Conservation (phyloP, 2,888 invertebrate genomes). For the Meliscaeva auricollis region DNA sequence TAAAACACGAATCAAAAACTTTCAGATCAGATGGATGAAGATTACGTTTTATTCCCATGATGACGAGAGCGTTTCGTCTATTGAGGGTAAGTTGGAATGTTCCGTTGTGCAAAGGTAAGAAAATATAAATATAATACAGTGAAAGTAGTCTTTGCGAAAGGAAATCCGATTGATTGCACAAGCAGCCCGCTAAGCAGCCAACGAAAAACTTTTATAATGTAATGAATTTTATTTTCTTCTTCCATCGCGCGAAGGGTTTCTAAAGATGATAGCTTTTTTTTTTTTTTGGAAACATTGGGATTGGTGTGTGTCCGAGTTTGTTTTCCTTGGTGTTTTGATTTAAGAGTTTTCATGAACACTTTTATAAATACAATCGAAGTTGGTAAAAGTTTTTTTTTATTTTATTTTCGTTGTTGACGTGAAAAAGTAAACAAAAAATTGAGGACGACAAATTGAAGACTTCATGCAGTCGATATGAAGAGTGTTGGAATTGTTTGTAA, state of each 20-base stretch:
- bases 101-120: background rate
- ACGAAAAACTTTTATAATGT: conserved; percentile 56
- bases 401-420: background rate
- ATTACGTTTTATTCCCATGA: conserved; percentile 67
- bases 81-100: conserved; percentile 46
- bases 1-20: conserved; percentile 50
- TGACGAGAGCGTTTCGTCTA: conserved; percentile 17
- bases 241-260: conserved; percentile 1
- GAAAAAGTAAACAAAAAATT: background rate
- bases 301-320: background rate
- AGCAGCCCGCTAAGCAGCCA: conserved; percentile 4
- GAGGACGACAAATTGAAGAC: background rate
- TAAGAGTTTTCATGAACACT: conserved; percentile 13
- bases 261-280: conserved; percentile 21
- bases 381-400: conserved; percentile 7
- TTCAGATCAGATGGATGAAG: conserved; percentile 54
- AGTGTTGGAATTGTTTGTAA: too few relatives aligned
- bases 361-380: conserved; percentile 26
- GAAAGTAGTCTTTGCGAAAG: conserved; percentile 28
- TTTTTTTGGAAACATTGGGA: background rate
- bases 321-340: conserved; percentile 15
- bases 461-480: too few relatives aligned
- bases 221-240: conserved; percentile 47
- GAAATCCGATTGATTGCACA: conserved; percentile 60
- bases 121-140: background rate